Conservation (phyloP, 2,888 invertebrate species). For the Pachymerium ferrugineum region DNA sequence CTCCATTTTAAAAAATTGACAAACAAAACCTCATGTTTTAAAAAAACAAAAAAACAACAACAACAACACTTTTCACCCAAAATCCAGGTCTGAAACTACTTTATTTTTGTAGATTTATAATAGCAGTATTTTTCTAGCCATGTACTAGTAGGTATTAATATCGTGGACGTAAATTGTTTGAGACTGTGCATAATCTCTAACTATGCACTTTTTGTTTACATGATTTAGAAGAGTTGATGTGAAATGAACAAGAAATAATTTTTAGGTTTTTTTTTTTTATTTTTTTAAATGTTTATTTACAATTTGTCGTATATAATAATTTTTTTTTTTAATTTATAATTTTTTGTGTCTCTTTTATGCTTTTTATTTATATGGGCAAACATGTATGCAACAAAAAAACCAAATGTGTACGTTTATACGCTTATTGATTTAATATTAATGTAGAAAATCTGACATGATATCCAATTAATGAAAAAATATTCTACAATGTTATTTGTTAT, state of each 20-base stretch:
- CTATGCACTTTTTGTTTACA: slow-evolving; percentile 10
- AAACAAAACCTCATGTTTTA: slow-evolving; percentile 10
- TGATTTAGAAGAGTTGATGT: background rate
- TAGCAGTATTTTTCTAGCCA: slow-evolving; percentile 27
- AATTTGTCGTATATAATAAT: background rate
- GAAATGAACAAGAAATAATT: background rate
- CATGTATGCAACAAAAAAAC: slow-evolving; percentile 13
- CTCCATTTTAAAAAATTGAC: slow-evolving; percentile 19
- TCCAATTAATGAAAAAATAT: slow-evolving; percentile 1
- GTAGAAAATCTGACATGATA: slow-evolving; percentile 16
- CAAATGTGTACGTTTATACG: slow-evolving; percentile 22
- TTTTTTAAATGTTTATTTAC: background rate
- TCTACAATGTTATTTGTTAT: slow-evolving; percentile 22
- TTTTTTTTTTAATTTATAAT: slow-evolving; percentile 18
- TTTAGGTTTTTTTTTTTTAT: background rate
- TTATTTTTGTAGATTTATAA: slow-evolving; percentile 23
- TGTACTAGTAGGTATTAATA: slow-evolving; percentile 22
- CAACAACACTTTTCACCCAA: slow-evolving; percentile 17
- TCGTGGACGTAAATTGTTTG: slow-evolving; percentile 20
- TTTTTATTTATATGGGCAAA: slow-evolving; percentile 5
- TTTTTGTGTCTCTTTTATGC: background rate
- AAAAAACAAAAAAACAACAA: no score
- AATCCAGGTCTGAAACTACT: slow-evolving; percentile 24
- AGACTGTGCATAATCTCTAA: slow-evolving; percentile 19
- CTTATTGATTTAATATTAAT: slow-evolving; percentile 27